phyloP scores from a whole-genome alignment of 2,797 vertebrate genomes.

The Polyboroides typus region DNA sequence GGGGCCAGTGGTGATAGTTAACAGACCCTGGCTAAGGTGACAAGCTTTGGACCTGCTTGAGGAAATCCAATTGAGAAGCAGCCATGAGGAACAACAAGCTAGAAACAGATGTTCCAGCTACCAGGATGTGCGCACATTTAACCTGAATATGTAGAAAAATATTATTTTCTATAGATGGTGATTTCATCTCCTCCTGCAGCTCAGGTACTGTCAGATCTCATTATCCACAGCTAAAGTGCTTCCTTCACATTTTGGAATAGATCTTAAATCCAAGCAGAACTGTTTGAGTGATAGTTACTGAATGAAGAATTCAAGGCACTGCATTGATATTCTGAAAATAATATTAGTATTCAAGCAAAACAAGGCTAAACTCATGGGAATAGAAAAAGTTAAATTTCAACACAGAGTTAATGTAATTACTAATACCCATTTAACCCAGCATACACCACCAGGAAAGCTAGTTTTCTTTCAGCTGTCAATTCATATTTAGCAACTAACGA shows the following conservation, averaged over 20 bases:
- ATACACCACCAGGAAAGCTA: background rate
- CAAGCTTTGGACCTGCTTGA: slow-evolving; percentile 97
- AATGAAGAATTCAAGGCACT: background rate
- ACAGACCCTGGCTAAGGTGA: slow-evolving; percentile 98
- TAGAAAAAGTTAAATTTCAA: background rate
- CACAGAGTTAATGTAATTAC: background rate
- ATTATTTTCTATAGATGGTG: slow-evolving; percentile 60
- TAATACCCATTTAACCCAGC: background rate
- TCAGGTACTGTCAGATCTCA: slow-evolving; percentile 40
- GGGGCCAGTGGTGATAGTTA: slow-evolving; percentile 93
- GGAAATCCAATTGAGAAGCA: slow-evolving; percentile 99
- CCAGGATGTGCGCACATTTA: slow-evolving; percentile 74
- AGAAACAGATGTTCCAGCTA: slow-evolving; percentile 96
- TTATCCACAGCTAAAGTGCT: slow-evolving; percentile 8
- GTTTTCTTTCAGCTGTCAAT: background rate
- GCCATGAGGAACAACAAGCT: slow-evolving; percentile 97
- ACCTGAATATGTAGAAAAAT: slow-evolving; percentile 80
- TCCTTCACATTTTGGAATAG: slow-evolving; percentile 35
- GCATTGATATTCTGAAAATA: background rate
- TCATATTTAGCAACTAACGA: background rate
- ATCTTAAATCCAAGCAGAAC: slow-evolving; percentile 44
- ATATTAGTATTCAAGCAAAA: background rate
- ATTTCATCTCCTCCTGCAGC: slow-evolving; percentile 39
- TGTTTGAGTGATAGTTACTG: background rate
- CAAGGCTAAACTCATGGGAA: background rate